Conservation (phyloP, 2,888 invertebrate species). For the Euplexia lucipara region DNA sequence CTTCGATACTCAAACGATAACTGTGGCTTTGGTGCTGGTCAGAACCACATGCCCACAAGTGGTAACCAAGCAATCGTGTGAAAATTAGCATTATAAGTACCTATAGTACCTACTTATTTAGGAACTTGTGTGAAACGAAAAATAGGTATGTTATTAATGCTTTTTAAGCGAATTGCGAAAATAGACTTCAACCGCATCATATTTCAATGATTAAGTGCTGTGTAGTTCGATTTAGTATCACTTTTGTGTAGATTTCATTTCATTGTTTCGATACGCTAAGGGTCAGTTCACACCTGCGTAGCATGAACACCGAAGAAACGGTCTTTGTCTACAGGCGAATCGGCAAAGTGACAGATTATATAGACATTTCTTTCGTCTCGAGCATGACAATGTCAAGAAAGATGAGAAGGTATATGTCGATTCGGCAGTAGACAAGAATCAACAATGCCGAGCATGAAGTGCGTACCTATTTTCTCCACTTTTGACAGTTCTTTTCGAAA, state of each 20-base stretch:
- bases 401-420: no score
- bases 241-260: neutral
- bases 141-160: constrained; percentile 11
- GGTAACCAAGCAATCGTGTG: constrained; percentile 23
- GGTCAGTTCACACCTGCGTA: no score
- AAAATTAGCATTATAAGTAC: constrained; percentile 31
- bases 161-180: neutral
- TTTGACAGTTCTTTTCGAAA: no score
- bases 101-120: neutral
- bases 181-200: constrained; percentile 1
- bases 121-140: constrained; percentile 1
- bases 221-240: neutral
- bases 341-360: no score
- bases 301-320: no score
- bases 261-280: constrained; percentile 1
- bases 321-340: no score
- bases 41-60: neutral
- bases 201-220: neutral
- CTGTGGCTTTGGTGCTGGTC: neutral
- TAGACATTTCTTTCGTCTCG: no score
- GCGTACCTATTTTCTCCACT: no score
- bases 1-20: neutral
- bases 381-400: no score
- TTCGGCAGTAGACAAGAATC: no score
- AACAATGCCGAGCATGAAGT: no score